Percentiles rank a stretch among this genome's conserved stretches.
phyloP scores from a whole-genome alignment of 1,140 invertebrate species.

The Adelges cooleyi region DNA sequence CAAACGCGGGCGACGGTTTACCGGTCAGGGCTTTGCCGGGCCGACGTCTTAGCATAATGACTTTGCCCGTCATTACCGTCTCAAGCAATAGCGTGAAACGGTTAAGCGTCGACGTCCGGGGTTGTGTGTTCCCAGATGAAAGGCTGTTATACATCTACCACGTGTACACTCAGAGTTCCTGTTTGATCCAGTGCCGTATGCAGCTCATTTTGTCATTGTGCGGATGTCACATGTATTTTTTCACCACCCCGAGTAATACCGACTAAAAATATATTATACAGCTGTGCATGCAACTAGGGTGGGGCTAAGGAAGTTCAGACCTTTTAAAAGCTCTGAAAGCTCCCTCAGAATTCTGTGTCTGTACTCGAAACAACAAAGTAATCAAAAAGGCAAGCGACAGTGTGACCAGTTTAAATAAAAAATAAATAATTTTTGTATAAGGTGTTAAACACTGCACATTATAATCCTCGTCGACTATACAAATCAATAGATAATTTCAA shows the following conservation, averaged over 20 bases:
- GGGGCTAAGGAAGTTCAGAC: too few species aligned
- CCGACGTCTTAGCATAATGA: constrained; percentile 24
- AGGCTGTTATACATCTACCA: constrained; percentile 31
- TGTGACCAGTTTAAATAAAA: too few species aligned
- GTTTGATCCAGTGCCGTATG: constrained; percentile 32
- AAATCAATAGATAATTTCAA: too few species aligned
- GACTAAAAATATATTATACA: too few species aligned
- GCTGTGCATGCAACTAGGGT: too few species aligned
- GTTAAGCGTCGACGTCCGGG: constrained; percentile 8
- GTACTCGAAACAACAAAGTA: too few species aligned
- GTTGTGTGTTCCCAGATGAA: constrained; percentile 33
- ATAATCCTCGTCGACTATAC: too few species aligned
- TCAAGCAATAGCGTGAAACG: constrained; percentile 29
- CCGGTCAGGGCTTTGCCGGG: constrained; percentile 17
- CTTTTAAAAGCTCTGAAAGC: too few species aligned
- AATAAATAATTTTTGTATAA: too few species aligned
- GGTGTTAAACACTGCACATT: too few species aligned
- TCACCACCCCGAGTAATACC: constrained; percentile 19
- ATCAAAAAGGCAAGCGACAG: too few species aligned
- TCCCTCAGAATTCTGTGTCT: too few species aligned
- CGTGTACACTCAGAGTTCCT: constrained; percentile 32
- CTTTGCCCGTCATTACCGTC: constrained; percentile 30
- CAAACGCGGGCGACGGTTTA: constrained; percentile 31
- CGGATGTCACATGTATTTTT: constrained; percentile 32
- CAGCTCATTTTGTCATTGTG: constrained; percentile 27